These are phyloP conservation scores for Pandion haliaetus DNA, from an alignment of 2,113 vertebrate genomes.

Conservation along the genomic window DNA sequence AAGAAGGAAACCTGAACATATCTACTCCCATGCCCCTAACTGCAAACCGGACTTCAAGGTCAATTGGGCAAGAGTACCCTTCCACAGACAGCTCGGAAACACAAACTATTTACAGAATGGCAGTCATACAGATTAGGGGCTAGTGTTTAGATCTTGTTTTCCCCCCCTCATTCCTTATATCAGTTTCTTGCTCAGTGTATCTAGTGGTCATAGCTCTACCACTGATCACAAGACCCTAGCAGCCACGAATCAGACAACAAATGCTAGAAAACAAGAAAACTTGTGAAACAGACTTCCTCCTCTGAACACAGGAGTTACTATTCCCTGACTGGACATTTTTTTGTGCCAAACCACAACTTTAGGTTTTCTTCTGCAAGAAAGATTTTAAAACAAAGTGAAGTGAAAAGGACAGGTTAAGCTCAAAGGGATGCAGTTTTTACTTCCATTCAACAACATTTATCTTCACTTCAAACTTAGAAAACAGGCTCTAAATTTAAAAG, in stretches of 20 bases:
- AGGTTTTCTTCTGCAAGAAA: fast-evolving
- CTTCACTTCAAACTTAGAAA: background rate
- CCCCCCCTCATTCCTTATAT: background rate
- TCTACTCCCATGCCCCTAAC: background rate
- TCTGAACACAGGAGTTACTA: background rate
- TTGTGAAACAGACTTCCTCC: background rate
- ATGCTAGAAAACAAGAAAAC: background rate
- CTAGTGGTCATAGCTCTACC: background rate
- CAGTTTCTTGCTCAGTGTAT: background rate
- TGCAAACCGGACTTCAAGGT: background rate
- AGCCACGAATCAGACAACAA: background rate
- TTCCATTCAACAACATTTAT: background rate
- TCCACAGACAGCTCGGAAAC: background rate
- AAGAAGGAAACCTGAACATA: background rate
- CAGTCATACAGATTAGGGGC: background rate
- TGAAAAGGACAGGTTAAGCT: background rate
- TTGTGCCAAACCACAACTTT: background rate
- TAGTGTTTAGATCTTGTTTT: background rate
- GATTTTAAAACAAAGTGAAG: background rate
- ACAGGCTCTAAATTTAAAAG: background rate
- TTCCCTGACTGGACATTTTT: background rate
- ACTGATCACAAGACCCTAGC: fast-evolving
- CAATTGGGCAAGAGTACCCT: background rate
- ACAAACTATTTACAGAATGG: background rate
- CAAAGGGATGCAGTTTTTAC: fast-evolving